Base-by-base conservation (phyloP, 2,888 invertebrate genomes). In the Biston betularia region DNA sequence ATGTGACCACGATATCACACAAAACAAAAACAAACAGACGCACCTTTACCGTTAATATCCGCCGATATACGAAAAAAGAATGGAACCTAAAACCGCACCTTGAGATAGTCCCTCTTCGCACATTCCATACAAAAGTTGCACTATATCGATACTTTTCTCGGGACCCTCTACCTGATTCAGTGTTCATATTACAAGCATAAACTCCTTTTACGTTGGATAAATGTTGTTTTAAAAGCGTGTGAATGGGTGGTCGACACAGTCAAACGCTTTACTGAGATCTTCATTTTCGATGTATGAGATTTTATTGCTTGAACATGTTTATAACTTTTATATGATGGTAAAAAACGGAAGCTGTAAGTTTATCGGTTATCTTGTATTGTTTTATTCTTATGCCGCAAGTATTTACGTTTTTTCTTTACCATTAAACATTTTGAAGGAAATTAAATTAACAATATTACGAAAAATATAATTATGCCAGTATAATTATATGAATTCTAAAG, bases 81-180 rank as follows among this genome's bases (percentile, higher is more conserved):
- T 72, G 73, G 87, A 83, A 68, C 83, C 86, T 64, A 89, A 79
- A 69, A 76, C 72, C 70, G 82, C 83, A 84, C 92, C 92, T 89
- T 90, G 90, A 79, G 87, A 62, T 84, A 88, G 85, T 80, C 87
- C 85, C 85, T 85, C 90, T 94, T 94, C 93, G 92, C 94, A 93
- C 89, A 85, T 87, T 82, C 83, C 78, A 79, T 82, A 81, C 89
- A 92, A 93, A 94, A 92, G 84, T 94, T 93, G 91, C 94, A 94
- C 93, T 86, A 78, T 77, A 80, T 82, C 81, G 93, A 90, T 86
- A 94, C 85, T 89, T 93, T 93, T 93, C 92, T 92, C 93, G 86
- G 85, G 84, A 83, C 84, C 86, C 81, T 89, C 85, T 92, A 91
- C 92, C 91, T 92, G 92, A 81, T 83, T 77, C 80, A 83, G 84